Conservation (phyloP, 2,797 vertebrate genomes). For the Gallinago nigripennis region DNA sequence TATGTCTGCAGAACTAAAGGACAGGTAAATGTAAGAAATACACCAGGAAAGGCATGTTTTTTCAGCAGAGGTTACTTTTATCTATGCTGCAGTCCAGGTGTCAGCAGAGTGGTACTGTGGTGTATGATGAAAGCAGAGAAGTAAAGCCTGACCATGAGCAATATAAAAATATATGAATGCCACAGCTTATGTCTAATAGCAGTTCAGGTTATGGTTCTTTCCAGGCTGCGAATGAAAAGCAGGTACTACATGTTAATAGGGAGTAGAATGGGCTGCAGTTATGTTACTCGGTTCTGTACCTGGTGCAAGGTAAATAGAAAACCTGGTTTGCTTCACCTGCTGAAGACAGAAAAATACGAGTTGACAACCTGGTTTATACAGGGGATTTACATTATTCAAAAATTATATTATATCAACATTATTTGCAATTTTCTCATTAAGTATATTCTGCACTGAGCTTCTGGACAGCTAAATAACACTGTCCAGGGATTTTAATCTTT, state of each 20-base stretch:
- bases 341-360: not conserved
- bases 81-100: not conserved
- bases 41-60: not conserved
- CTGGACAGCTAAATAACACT: not conserved
- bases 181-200: not conserved
- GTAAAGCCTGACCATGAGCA: not conserved
- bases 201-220: not conserved
- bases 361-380: not conserved
- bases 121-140: not conserved
- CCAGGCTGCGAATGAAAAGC: not conserved
- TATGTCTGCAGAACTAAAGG: not conserved
- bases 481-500: conserved; percentile 24
- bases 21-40: not conserved
- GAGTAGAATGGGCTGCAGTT: not conserved
- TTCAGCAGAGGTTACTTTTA: not conserved
- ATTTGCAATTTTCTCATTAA: conserved; percentile 22
- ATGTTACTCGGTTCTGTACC: not conserved
- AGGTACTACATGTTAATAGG: not conserved
- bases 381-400: not conserved
- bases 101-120: not conserved
- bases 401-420: not conserved
- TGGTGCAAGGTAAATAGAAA: not conserved
- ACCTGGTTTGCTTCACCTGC: not conserved
- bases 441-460: not conserved
- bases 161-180: not conserved